Percentiles rank a stretch among this genome's conserved stretches.
Evolutionary conservation across 2,113 vertebrate species (phyloP).

Genomic region (Falco punctatus): DNA sequence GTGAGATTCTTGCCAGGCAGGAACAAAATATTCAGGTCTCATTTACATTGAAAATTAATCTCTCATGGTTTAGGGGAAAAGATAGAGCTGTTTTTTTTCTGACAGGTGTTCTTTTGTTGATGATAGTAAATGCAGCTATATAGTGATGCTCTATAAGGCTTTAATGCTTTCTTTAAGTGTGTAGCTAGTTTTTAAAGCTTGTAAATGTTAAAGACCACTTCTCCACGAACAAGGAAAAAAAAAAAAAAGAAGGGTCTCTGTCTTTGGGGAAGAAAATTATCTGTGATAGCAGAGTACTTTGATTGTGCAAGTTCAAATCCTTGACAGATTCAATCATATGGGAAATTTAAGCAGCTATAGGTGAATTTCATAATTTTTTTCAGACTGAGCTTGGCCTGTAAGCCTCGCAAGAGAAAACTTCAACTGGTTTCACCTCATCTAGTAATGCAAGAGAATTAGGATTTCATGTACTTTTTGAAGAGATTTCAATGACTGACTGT

Average conservation of each 20-base stretch:
- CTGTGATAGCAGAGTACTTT: conserved; percentile 9
- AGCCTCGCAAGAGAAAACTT: background rate
- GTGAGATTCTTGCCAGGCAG: conserved; percentile 25
- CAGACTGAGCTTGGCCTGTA: background rate
- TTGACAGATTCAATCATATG: background rate
- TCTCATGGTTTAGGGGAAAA: conserved; percentile 26
- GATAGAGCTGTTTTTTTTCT: conserved; percentile 4
- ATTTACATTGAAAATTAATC: conserved; percentile 58
- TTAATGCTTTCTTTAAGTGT: background rate
- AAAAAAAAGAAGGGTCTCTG: background rate
- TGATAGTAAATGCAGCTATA: background rate
- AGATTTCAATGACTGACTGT: background rate
- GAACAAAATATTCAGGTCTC: conserved; percentile 55
- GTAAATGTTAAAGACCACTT: conserved; percentile 5
- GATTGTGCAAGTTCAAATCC: conserved; percentile 31
- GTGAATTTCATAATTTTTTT: background rate
- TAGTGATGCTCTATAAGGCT: conserved; percentile 2
- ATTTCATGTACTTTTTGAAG: background rate
- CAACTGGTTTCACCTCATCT: background rate
- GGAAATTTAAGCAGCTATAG: background rate
- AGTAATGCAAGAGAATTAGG: background rate
- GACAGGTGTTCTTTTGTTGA: conserved; percentile 45
- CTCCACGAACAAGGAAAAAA: background rate
- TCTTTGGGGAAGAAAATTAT: conserved; percentile 34
- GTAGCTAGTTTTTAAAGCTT: background rate